Conservation (phyloP, 2,888 invertebrate genomes). For the Hemithea aestivaria region DNA sequence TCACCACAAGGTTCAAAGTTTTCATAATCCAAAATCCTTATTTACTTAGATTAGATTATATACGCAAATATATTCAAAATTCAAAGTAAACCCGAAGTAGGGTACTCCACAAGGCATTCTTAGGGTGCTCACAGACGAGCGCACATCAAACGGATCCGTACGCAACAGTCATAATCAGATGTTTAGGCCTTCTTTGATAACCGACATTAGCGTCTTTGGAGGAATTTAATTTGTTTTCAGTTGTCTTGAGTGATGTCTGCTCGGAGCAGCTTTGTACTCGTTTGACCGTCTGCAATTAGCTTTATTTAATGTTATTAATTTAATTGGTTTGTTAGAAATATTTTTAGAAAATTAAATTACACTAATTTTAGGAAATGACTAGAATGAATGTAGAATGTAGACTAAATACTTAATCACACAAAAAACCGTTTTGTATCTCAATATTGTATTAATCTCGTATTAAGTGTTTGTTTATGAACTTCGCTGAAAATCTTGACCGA, state of each 20-base stretch:
- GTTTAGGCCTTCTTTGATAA: slow-evolving; percentile 73
- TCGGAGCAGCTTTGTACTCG: slow-evolving; percentile 5
- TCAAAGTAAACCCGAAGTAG: slow-evolving; percentile 24
- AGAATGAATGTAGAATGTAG: no score
- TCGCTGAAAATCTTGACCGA: no score
- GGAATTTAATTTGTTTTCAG: slow-evolving; percentile 73
- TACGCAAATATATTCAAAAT: slow-evolving; percentile 30
- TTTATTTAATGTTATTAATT: slow-evolving; percentile 1
- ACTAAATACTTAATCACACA: no score
- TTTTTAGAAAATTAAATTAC: no score
- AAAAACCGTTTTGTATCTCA: no score
- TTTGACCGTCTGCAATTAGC: not conserved
- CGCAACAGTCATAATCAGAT: slow-evolving; percentile 62
- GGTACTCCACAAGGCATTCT: slow-evolving; percentile 64
- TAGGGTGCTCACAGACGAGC: slow-evolving; percentile 48
- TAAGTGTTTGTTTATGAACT: no score
- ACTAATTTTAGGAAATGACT: no score
- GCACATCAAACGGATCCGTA: slow-evolving; percentile 64
- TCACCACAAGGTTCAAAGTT: slow-evolving; percentile 6
- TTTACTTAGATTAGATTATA: slow-evolving; percentile 26
- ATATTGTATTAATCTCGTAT: no score
- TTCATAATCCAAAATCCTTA: slow-evolving; percentile 17
- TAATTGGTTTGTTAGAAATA: no score
- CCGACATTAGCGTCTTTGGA: slow-evolving; percentile 61
- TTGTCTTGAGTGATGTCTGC: slow-evolving; percentile 35